phyloP scores from a whole-genome alignment of 2,888 invertebrate genomes.

The Chrysina gloriosa region DNA sequence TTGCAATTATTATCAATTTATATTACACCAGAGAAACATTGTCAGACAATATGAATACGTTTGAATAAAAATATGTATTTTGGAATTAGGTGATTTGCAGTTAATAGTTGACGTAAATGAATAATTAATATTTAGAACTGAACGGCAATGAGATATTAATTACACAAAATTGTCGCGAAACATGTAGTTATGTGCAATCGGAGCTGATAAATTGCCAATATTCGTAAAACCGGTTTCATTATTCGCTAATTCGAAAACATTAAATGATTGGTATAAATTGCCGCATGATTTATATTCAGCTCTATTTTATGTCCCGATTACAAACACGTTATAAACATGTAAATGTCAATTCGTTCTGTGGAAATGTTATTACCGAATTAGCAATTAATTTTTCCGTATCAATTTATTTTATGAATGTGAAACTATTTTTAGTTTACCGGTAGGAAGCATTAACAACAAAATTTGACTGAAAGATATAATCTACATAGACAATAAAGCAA shows the following conservation, averaged over 20 bases:
- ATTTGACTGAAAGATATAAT: too few species aligned
- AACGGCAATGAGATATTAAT: constrained; percentile 23
- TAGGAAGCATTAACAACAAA: too few species aligned
- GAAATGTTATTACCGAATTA: too few species aligned
- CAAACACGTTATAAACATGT: constrained; percentile 10
- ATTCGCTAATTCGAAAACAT: constrained; percentile 27
- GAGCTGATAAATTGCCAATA: constrained; percentile 22
- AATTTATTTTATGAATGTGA: too few species aligned
- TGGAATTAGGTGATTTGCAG: constrained; percentile 3
- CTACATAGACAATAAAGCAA: too few species aligned
- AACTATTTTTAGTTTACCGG: too few species aligned
- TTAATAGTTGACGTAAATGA: constrained; percentile 5
- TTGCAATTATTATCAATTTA: too few species aligned
- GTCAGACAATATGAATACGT: background rate
- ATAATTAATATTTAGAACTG: constrained; percentile 7
- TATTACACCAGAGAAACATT: background rate
- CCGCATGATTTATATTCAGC: constrained; percentile 11
- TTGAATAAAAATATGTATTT: background rate
- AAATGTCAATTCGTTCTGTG: constrained; percentile 3
- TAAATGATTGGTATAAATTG: constrained; percentile 23
- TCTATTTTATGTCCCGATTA: constrained; percentile 19
- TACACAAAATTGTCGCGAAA: constrained; percentile 13
- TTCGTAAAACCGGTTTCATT: constrained; percentile 15
- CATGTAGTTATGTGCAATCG: constrained; percentile 20
- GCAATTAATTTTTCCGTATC: too few species aligned